Conservation (phyloP, 2,888 invertebrate genomes). For the Drosophila nr. perissopoda region DNA sequence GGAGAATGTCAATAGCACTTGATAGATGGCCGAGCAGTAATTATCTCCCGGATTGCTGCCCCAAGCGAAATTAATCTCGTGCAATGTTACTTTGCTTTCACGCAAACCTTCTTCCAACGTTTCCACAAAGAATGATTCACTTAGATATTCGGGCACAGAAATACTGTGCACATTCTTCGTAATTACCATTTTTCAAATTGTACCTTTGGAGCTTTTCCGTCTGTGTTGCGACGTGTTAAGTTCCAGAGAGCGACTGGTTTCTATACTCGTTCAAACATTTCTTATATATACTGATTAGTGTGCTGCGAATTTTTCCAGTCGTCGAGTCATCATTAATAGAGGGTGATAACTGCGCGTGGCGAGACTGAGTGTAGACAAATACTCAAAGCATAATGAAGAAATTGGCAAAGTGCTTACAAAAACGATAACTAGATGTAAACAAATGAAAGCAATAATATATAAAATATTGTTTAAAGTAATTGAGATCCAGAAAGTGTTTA, state of each 20-base stretch:
- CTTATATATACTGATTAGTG: slow-evolving; percentile 32
- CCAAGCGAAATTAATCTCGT: slow-evolving; percentile 73
- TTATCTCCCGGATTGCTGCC: slow-evolving; percentile 83
- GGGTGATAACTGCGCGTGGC: slow-evolving; percentile 1
- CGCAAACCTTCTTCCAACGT: slow-evolving; percentile 79
- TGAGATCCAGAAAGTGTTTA: neutral
- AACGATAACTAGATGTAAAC: neutral
- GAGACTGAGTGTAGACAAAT: neutral
- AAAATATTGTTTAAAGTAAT: neutral
- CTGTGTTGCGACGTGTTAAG: slow-evolving; percentile 3
- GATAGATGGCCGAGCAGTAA: slow-evolving; percentile 83
- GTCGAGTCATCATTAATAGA: neutral
- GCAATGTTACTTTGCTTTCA: slow-evolving; percentile 59
- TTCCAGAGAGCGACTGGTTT: slow-evolving; percentile 26
- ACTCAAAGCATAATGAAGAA: too few relatives aligned
- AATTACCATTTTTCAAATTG: slow-evolving; percentile 40
- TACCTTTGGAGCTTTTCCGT: neutral
- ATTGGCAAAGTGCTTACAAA: neutral
- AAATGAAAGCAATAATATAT: neutral
- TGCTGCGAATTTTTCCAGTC: neutral
- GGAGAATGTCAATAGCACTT: slow-evolving; percentile 64
- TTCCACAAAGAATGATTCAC: slow-evolving; percentile 73
- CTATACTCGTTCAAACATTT: neutral
- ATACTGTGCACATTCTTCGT: slow-evolving; percentile 67
- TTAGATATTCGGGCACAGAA: slow-evolving; percentile 74